Evolutionary conservation across 2,113 vertebrate genomes (phyloP).

Genomic region (Channa argus): DNA sequence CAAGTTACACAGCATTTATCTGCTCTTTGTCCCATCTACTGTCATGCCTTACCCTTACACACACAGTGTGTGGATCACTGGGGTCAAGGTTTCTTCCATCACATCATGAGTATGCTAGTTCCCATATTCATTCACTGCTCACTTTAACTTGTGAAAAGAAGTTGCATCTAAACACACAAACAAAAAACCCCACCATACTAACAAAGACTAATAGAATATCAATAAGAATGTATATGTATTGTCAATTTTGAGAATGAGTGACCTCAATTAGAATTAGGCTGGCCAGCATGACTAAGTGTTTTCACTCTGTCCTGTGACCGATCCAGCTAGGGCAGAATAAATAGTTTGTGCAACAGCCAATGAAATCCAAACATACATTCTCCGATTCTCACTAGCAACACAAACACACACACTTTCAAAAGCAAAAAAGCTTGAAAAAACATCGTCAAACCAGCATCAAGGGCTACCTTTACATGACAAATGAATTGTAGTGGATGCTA

Average conservation of each 20-base stretch:
- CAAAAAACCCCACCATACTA: no score
- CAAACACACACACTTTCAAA: not conserved
- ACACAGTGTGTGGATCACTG: not conserved
- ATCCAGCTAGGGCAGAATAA: conserved; percentile 22
- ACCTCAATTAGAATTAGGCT: conserved; percentile 53
- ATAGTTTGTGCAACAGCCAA: conserved; percentile 19
- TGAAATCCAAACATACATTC: not conserved
- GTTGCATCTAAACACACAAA: no score
- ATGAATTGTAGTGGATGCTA: not conserved
- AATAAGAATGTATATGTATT: no score
- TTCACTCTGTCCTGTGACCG: conserved; percentile 48
- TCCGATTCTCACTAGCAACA: not conserved
- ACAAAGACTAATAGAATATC: not conserved
- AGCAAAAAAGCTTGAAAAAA: not conserved
- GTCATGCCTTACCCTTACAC: conserved; percentile 6
- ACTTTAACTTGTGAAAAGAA: not conserved
- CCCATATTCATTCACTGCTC: not conserved
- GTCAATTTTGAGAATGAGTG: not conserved
- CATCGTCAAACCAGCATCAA: not conserved
- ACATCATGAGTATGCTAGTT: conserved; percentile 7
- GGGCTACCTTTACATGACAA: not conserved
- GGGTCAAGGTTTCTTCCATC: not conserved
- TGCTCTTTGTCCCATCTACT: not conserved
- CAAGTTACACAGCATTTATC: not conserved
- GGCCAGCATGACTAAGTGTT: conserved; percentile 50